Evolutionary conservation across 2,113 vertebrate species (phyloP), one percentile per base, ranked within the genome.

Genomic region (Vombatus ursinus): DNA sequence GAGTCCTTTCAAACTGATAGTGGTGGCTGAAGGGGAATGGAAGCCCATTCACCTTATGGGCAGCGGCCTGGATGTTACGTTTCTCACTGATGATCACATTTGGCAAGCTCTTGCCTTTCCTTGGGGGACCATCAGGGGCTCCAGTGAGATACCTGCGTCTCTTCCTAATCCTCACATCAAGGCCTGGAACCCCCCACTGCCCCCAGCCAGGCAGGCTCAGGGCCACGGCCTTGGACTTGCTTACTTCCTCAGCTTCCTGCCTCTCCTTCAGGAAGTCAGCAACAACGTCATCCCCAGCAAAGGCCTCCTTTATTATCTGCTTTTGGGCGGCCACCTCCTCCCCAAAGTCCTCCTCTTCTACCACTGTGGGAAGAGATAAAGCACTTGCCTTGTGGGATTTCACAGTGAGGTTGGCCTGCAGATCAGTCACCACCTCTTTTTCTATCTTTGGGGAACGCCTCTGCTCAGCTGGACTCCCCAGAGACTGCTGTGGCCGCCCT

Each of bases 201-300:
- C 99, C 99, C 99, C 99, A 99, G 54, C 99, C 99, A 0, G 99
- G 99, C 96, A 99, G 98, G 0, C 99, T 99, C 98, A 99, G 98
- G 98, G 99, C 98, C 90, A 99, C 94, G 0, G 95, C 98, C 97
- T 99, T 98, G 0, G 99, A 99, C 96, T 98, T 99, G 0, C 94
- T 95, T 0, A 96, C 99, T 2, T 98, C 97, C 97, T 99, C 98
- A 0, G 98, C 98, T 52, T 98, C 99, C 90, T 53, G 98, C 96
- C 99, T 99, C 92, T 99, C 99, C 97, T 98, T 99, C 24, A 99
- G 97, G 97, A 99, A 99, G 91, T 99, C 99, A 0, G 98, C 97
- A 0, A 99, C 96, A 28, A 99, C 99, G 0, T 99, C 99, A 0
- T 99, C 99, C 5, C 99, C 99, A 0, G 99, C 99, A 7, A 99